A percentile compares a stretch with the other conserved stretches of the same genome.
Evolutionary conservation across 2,888 invertebrate genomes (phyloP).

Genomic region (Formica aserva): DNA sequence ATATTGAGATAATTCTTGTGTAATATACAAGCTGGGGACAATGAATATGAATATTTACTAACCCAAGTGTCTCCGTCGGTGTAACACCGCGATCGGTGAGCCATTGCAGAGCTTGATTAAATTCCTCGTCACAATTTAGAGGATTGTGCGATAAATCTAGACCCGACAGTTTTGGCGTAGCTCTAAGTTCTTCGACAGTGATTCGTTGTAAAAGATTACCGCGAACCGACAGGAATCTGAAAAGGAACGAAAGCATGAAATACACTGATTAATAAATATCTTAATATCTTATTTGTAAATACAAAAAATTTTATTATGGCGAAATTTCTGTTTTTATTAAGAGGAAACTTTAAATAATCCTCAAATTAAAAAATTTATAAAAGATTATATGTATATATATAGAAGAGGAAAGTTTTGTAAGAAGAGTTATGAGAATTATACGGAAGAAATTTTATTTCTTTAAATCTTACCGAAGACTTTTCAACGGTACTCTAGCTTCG

Average conservation of each 20-base stretch:
- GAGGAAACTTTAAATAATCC: not conserved
- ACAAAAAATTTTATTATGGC: not conserved
- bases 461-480: constrained; percentile 78
- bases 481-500: constrained; percentile 83
- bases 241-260: not conserved
- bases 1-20: not conserved
- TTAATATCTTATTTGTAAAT: not conserved
- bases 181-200: constrained; percentile 88
- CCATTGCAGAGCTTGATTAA: constrained; percentile 90
- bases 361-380: not conserved
- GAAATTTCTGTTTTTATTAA: not conserved
- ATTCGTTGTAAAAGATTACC: constrained; percentile 84
- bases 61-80: constrained; percentile 85
- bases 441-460: not conserved
- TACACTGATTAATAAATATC: not conserved
- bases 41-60: constrained; percentile 18
- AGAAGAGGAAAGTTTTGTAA: too few relatives aligned
- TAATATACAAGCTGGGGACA: not conserved
- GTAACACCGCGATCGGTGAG: constrained; percentile 88
- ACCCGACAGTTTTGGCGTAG: constrained; percentile 87
- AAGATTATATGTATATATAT: not conserved
- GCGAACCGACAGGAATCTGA: constrained; percentile 82
- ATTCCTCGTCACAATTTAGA: constrained; percentile 90
- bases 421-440: not conserved
- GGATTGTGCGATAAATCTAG: constrained; percentile 90